Evolutionary conservation across 2,113 vertebrate species (phyloP).

Genomic region (Ailurus styani): DNA sequence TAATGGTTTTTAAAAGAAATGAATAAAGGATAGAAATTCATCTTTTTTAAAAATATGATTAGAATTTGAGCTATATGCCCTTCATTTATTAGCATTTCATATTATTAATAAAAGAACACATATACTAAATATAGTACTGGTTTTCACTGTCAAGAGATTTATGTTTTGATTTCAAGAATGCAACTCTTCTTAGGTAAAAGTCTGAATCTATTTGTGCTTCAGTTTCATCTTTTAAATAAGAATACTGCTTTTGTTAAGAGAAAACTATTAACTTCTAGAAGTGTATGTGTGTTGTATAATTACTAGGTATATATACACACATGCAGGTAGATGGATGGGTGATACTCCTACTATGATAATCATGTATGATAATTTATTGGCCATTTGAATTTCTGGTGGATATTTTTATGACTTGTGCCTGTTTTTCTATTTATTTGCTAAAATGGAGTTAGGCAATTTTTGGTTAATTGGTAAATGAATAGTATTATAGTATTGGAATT

Average conservation of each 20-base stretch:
- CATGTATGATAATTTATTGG: background rate
- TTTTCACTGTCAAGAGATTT: slow-evolving; percentile 28
- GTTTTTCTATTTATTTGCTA: slow-evolving; percentile 32
- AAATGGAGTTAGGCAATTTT: background rate
- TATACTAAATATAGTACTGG: background rate
- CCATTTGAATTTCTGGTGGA: background rate
- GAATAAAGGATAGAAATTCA: background rate
- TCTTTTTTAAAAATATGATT: background rate
- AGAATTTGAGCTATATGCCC: background rate
- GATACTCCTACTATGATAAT: background rate
- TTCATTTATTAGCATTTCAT: background rate
- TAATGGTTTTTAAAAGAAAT: background rate
- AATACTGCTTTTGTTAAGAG: background rate
- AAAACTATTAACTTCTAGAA: background rate
- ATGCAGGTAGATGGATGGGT: background rate
- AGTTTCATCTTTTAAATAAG: slow-evolving; percentile 35
- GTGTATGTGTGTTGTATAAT: background rate
- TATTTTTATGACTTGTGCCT: background rate
- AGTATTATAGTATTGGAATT: background rate
- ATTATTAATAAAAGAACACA: background rate
- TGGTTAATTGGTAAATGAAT: background rate
- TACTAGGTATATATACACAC: background rate
- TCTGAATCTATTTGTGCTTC: background rate
- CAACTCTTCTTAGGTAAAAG: background rate
- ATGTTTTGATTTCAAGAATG: slow-evolving; percentile 9